A percentile compares a stretch with the other conserved stretches of the same genome.
Conservation (phyloP, 2,888 invertebrate species). For the Brachynemurus nebulosus region DNA sequence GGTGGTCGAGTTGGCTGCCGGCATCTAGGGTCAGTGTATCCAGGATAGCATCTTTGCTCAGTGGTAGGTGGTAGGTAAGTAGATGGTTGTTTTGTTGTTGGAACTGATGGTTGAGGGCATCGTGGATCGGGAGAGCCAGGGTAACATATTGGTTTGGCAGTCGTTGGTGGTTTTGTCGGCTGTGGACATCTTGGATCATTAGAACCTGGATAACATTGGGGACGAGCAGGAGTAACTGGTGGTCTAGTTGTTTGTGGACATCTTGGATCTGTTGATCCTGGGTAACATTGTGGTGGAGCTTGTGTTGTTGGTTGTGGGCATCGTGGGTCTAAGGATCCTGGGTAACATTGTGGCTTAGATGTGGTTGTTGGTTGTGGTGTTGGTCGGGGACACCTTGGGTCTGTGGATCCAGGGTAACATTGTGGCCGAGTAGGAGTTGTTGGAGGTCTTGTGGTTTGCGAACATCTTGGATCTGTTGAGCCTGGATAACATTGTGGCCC, state of each 20-base stretch:
- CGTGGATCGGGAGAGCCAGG: slow-evolving; percentile 25
- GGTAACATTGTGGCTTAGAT: slow-evolving; percentile 23
- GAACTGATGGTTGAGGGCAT: slow-evolving; percentile 9
- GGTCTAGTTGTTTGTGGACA: slow-evolving; percentile 23
- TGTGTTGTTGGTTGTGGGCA: slow-evolving; percentile 12
- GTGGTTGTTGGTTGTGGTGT: slow-evolving; percentile 18
- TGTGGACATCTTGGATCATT: slow-evolving; percentile 24
- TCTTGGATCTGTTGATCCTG: slow-evolving; percentile 19
- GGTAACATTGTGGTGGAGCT: slow-evolving; percentile 4
- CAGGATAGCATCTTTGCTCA: slow-evolving; percentile 21
- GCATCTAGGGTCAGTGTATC: slow-evolving; percentile 22
- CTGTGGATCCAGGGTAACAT: slow-evolving; percentile 30
- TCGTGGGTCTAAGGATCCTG: slow-evolving; percentile 20
- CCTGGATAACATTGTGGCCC: slow-evolving; percentile 26
- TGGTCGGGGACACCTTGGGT: slow-evolving; percentile 24
- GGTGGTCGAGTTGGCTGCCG: slow-evolving; percentile 24
- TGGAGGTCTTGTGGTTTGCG: slow-evolving; percentile 22
- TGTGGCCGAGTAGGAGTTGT: slow-evolving; percentile 21
- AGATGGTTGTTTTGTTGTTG: neutral
- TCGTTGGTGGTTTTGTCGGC: slow-evolving; percentile 16
- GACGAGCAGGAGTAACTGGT: slow-evolving; percentile 17
- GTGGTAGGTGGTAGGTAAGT: slow-evolving; percentile 23
- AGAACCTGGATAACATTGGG: slow-evolving; percentile 19
- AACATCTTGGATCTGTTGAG: slow-evolving; percentile 27
- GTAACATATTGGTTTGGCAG: slow-evolving; percentile 23